Evolutionary conservation across 2,888 invertebrate genomes (phyloP), one percentile per base, ranked within the genome.

Genomic region (Dryocosmus kuriphilus): DNA sequence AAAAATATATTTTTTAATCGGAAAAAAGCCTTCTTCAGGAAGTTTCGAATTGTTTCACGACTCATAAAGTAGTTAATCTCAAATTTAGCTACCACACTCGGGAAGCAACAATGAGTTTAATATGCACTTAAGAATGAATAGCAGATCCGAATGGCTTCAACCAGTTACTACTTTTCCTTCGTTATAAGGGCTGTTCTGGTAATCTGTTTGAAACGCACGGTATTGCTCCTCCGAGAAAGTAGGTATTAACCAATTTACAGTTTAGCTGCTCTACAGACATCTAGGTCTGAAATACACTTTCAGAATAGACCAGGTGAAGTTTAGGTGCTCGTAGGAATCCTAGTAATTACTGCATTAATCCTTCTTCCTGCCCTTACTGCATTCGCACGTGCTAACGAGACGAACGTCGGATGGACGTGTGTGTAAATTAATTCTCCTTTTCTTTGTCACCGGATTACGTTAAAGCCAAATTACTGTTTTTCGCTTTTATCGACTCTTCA

Each of bases 181-280:
- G 46, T 67, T 46, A 46, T 67, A 46, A 5, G 19, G 27, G 46
- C 46, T 67, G 46, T 46, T 67, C 46, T 38, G 67, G 67, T 67
- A 67, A 67, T 67, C 67, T 67, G 67, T 67, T 67, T 46, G 46
- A 16, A 67, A 65, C 27, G 67, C 27, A 67, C n/a, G 67, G 67
- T 67, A 46, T 67, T 67, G 67, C 27, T 30, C 24, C 24, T 67
- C 41, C 30, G 14, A 27, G 9, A 30, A 67, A 41, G 67, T 67
- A 46, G 67, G 46, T 67, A 67, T 67, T 67, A 67, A 27, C 46
- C 67, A 46, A 67, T 67, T 67, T 46, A 11, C 30, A 67, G 41
- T 67, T 46, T 46, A 67, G 41, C 46, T 1, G 30, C 46, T 46
- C 19, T 30, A 1, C 67, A 27, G 46, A 46, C 27, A 19, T 67